Evolutionary conservation across 2,797 vertebrate genomes (phyloP).

Genomic region (Aselliscus stoliczkanus): DNA sequence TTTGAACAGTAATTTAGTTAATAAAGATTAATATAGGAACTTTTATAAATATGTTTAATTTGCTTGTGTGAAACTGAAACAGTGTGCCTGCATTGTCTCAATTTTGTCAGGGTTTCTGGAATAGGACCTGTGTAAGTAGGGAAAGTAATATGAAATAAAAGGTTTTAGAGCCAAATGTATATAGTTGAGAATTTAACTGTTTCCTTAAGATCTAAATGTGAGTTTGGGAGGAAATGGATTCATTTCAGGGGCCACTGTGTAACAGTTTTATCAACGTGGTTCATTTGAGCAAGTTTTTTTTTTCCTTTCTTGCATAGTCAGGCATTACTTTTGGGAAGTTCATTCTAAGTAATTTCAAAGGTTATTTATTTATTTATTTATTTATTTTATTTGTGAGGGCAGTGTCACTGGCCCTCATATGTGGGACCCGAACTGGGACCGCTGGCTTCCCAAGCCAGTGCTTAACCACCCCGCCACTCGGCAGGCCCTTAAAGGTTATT

Average conservation of each 20-base stretch:
- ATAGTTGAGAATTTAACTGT: background rate
- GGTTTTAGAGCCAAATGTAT: background rate
- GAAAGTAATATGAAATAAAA: constrained; percentile 11
- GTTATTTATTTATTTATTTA: too few species aligned
- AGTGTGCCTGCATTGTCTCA: background rate
- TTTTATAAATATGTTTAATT: background rate
- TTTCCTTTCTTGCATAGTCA: background rate
- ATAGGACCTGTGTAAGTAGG: background rate
- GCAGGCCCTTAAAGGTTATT: background rate
- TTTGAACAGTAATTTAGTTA: constrained; percentile 8
- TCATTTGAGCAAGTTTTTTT: constrained; percentile 1
- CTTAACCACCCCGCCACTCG: too few species aligned
- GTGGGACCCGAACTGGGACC: too few species aligned
- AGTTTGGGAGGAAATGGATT: background rate
- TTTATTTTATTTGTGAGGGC: too few species aligned
- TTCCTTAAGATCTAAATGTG: background rate
- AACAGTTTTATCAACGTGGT: background rate
- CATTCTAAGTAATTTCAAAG: background rate
- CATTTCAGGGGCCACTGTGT: background rate
- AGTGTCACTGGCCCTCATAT: too few species aligned
- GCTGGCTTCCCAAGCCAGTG: too few species aligned
- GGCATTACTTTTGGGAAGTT: background rate
- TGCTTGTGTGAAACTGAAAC: background rate
- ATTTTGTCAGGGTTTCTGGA: background rate
- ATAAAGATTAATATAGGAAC: background rate